A percentile compares a stretch with the other conserved stretches of the same genome.
phyloP scores from a whole-genome alignment of 2,113 vertebrate genomes.

The Mionectes macconnelli region DNA sequence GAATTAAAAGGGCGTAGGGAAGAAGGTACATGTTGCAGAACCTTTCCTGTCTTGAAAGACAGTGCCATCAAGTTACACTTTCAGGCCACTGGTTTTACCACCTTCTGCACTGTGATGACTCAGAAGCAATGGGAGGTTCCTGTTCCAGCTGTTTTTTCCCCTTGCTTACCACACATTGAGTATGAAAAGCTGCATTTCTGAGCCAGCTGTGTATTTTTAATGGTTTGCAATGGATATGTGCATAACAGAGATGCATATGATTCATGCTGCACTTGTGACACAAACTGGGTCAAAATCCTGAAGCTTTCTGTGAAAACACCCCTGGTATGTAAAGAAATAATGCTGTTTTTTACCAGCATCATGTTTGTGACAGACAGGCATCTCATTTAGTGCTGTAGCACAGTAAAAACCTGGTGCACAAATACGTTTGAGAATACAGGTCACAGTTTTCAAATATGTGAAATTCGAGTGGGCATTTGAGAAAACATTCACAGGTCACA shows the following conservation, averaged over 20 bases:
- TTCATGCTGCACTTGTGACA: background rate
- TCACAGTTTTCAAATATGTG: background rate
- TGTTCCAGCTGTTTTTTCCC: background rate
- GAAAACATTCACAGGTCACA: background rate
- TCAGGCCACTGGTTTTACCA: background rate
- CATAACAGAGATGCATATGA: background rate
- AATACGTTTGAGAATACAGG: background rate
- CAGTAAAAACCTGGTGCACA: background rate
- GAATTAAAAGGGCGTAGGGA: background rate
- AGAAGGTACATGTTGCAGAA: background rate
- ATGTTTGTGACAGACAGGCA: background rate
- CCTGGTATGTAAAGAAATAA: background rate
- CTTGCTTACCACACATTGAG: background rate
- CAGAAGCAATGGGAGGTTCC: background rate
- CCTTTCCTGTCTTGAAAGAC: background rate
- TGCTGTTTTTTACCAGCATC: background rate
- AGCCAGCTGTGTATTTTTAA: background rate
- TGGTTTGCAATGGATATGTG: background rate
- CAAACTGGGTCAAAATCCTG: background rate
- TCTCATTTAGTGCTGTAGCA: background rate
- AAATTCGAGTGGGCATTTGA: background rate
- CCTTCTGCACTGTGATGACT: background rate
- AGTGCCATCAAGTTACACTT: background rate
- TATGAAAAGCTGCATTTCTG: background rate
- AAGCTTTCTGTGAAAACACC: background rate